Conservation (phyloP, 2,888 invertebrate species). For the Eupithecia subfuscata region DNA sequence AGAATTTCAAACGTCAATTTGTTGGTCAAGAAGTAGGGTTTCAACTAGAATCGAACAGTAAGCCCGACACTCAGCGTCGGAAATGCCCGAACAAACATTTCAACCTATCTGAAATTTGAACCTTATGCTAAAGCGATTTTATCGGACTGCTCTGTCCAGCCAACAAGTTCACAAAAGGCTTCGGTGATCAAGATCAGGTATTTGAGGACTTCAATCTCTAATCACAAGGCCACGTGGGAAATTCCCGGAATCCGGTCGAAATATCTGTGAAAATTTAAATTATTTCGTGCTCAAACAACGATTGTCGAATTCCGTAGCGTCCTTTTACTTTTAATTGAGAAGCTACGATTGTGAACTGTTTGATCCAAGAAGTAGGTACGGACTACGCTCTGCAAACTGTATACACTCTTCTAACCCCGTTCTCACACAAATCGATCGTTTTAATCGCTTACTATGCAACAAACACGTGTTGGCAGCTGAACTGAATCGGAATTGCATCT, state of each 20-base stretch:
- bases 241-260: slow-evolving; percentile 16
- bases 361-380: not conserved
- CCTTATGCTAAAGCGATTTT: slow-evolving; percentile 16
- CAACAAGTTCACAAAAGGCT: slow-evolving; percentile 35
- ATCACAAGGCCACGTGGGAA: slow-evolving; percentile 30
- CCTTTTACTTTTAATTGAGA: slow-evolving; percentile 3
- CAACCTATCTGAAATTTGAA: slow-evolving; percentile 15
- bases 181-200: not conserved
- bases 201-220: slow-evolving; percentile 7
- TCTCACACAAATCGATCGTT: not conserved
- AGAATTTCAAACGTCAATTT: not conserved
- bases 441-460: not conserved
- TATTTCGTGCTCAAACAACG: slow-evolving; percentile 1
- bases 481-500: not conserved
- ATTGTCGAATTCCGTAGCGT: slow-evolving; percentile 13
- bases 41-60: not conserved
- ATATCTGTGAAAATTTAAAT: slow-evolving; percentile 16
- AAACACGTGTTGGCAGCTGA: not conserved
- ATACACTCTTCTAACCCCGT: not conserved
- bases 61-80: not conserved
- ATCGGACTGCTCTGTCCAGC: slow-evolving; percentile 19
- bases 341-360: not conserved
- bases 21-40: not conserved
- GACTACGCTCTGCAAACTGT: not conserved
- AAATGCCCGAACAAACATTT: slow-evolving; percentile 26